Evolutionary conservation across 2,797 vertebrate genomes (phyloP).

Genomic region (Psittacula echo): DNA sequence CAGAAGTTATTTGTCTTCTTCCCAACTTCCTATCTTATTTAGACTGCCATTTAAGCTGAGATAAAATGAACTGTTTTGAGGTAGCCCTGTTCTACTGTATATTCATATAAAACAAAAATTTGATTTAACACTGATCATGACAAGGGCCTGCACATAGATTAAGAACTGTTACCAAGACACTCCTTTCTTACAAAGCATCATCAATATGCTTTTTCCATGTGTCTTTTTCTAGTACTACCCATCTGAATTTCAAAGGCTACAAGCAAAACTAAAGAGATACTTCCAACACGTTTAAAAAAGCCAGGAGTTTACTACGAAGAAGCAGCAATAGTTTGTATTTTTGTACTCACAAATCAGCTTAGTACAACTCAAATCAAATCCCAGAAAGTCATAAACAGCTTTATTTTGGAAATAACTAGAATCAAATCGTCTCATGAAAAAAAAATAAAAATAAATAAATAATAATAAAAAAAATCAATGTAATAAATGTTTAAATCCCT

Average conservation of each 20-base stretch:
- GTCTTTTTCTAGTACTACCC: not conserved
- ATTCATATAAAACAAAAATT: not conserved
- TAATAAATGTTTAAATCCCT: not conserved
- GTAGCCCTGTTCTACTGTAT: not conserved
- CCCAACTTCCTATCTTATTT: not conserved
- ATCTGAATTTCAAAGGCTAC: not conserved
- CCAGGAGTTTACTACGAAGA: not conserved
- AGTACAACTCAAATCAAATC: not conserved
- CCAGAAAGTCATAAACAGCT: not conserved
- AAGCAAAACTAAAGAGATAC: not conserved
- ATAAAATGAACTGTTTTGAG: not conserved
- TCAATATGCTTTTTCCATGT: not conserved
- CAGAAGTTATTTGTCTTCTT: not conserved
- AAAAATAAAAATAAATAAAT: not conserved
- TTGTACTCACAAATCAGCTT: not conserved
- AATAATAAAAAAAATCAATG: not conserved
- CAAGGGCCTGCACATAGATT: not conserved
- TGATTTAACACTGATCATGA: not conserved
- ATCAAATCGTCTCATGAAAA: not conserved
- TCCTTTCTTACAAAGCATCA: not conserved
- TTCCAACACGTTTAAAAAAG: not conserved
- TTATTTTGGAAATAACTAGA: not conserved
- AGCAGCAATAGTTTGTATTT: not conserved
- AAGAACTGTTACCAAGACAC: not conserved
- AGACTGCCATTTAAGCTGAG: not conserved